Evolutionary conservation across 37 sponge, comb jelly and placozoan genomes (phyloP).

Genomic region (Corticium candelabrum): DNA sequence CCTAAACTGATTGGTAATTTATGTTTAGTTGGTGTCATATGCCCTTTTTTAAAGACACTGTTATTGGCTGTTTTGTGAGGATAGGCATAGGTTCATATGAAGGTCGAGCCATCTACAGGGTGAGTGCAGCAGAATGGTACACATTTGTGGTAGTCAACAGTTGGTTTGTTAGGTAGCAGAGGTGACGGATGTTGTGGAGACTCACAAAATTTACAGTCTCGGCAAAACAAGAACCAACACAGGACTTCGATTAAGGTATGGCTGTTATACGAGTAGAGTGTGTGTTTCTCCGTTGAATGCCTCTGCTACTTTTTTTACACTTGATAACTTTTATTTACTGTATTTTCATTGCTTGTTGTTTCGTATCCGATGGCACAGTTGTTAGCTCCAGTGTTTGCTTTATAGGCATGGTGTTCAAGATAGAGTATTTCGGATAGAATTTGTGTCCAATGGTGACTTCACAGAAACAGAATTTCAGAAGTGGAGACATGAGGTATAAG

Average conservation of each 20-base stretch:
- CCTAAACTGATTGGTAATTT: not conserved
- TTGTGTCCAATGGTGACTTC: constrained; percentile 87
- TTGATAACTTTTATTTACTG: not conserved
- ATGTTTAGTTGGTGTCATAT: constrained; percentile 64
- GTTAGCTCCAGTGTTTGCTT: not conserved
- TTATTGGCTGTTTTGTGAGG: constrained; percentile 78
- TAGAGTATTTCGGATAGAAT: constrained; percentile 89
- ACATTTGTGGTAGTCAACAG: not conserved
- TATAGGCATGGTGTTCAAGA: constrained; percentile 74
- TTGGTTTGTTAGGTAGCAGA: constrained; percentile 63
- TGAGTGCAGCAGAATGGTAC: constrained; percentile 14
- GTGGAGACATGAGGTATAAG: constrained; percentile 69
- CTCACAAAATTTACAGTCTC: constrained; percentile 75
- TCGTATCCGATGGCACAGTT: not conserved
- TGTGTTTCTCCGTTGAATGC: no score
- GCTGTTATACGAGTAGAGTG: not conserved
- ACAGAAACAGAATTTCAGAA: constrained; percentile 80
- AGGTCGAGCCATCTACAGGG: constrained; percentile 86
- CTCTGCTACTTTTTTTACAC: not conserved
- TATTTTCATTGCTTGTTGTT: no score
- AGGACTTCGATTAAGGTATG: constrained; percentile 64
- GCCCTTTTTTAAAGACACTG: constrained; percentile 87
- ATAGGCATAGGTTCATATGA: constrained; percentile 90
- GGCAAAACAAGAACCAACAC: constrained; percentile 81
- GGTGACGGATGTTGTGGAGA: constrained; percentile 70